Percentiles rank a stretch among this genome's conserved stretches.
phyloP scores from a whole-genome alignment of 2,113 vertebrate species.

The Nestor notabilis region DNA sequence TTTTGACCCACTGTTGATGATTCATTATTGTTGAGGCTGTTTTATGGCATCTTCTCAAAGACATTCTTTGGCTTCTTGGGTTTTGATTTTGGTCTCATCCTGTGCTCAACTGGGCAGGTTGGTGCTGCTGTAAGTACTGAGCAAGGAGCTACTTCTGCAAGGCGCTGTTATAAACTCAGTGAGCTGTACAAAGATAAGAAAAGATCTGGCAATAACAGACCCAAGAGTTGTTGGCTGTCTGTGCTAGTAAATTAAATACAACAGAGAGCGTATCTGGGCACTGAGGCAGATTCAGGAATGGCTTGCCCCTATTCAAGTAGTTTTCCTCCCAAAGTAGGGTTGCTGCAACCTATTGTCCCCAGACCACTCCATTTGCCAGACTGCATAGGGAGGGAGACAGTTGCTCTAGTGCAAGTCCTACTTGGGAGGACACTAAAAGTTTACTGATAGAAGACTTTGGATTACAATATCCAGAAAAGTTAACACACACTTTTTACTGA shows the following conservation, averaged over 20 bases:
- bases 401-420: not conserved
- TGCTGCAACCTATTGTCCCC: not conserved
- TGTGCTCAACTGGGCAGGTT: not conserved
- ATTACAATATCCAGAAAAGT: not conserved
- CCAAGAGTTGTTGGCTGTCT: not conserved
- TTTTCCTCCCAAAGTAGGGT: not conserved
- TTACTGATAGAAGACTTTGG: not conserved
- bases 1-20: not conserved
- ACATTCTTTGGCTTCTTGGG: not conserved
- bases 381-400: not conserved
- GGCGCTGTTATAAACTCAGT: not conserved
- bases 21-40: not conserved
- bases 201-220: not conserved
- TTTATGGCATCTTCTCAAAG: not conserved
- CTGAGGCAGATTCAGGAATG: not conserved
- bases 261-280: not conserved
- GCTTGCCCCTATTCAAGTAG: not conserved
- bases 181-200: not conserved
- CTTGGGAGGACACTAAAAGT: not conserved
- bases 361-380: not conserved
- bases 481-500: accelerated
- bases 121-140: not conserved
- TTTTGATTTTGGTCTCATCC: not conserved
- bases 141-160: not conserved
- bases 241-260: not conserved